phyloP scores from a whole-genome alignment of 1,140 invertebrate genomes.

The Panonychus citri region DNA sequence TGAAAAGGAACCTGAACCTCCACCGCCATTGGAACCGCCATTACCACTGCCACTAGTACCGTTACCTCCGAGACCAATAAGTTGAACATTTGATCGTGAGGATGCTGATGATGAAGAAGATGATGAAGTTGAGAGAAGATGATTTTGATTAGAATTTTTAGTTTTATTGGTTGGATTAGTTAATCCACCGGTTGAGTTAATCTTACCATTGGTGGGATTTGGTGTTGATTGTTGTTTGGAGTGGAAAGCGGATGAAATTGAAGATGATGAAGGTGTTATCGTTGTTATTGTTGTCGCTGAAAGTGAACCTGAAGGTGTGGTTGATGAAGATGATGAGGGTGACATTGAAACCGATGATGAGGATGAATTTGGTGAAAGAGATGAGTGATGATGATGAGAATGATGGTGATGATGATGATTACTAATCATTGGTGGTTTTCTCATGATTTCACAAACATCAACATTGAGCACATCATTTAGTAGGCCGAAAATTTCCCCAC shows the following conservation, averaged over 20 bases:
- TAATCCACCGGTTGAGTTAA: no score
- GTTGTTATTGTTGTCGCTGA: no score
- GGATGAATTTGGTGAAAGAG: not conserved
- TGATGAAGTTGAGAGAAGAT: no score
- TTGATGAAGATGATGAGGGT: not conserved
- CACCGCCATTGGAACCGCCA: not conserved
- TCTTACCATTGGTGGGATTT: no score
- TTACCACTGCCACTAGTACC: not conserved
- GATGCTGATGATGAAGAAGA: no score
- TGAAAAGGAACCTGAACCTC: not conserved
- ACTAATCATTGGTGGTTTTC: not conserved
- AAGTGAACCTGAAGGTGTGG: not conserved
- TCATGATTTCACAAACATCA: conserved; percentile 12
- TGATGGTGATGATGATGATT: not conserved
- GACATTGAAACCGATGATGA: not conserved
- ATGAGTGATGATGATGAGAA: not conserved
- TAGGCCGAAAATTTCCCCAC: conserved; percentile 13
- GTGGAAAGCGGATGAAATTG: no score
- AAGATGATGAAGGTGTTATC: no score
- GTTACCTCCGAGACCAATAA: no score
- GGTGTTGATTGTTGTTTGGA: no score
- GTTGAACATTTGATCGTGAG: no score
- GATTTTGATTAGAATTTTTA: no score
- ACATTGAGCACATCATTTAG: conserved; percentile 13
- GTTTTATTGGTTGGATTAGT: no score